Base-by-base conservation (phyloP, 2,888 invertebrate species). In the Clostera curtula region DNA sequence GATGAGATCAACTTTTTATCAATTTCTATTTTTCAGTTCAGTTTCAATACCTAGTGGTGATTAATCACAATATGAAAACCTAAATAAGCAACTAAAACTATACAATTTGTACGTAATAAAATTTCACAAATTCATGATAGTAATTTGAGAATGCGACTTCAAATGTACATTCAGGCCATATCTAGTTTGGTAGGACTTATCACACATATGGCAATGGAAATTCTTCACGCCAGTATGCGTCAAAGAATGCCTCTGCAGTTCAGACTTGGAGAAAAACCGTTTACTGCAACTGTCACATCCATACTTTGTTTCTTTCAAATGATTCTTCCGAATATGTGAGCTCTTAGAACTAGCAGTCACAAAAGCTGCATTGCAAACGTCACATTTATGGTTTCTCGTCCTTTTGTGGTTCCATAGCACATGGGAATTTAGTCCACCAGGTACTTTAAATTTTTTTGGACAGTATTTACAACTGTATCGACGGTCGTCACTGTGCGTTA, bases 161-260 rank as follows among this genome's bases (percentile, higher is more conserved):
- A 83, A 59, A 60, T 85, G 84, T 0, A 82, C 77, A 62, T 83
- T 85, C 19, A 84, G 49, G 0, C 84, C 84, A 20, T 84, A 77
- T 31, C 79, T 66, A 15, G 80, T 83, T 44, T 83, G 82, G 39
- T 85, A 85, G 0, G 83, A 79, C 24, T 84, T 85, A 29, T 79
- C 74, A 56, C 84, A 85, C 18, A 77, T 33, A 40, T 82, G 74
- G 33, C 84, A 85, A 30, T 82, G 80, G 29, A 77, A 85, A 25
- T 84, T 83, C 37, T 84, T 84, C 0, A 76, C 77, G 0, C 83
- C 85, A 0, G 83, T 82, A 28, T 85, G 85, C 0, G 80, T 80
- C 5, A 84, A 37, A 0, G 67, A 73, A 53, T 85, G 85, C 25
- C 82, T 56, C 29, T 79, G 73, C 23, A 84, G 42, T 33, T 82